Evolutionary conservation across 2,113 vertebrate genomes (phyloP), one percentile per base, ranked within the genome.

Genomic region (Daubentonia madagascariensis): DNA sequence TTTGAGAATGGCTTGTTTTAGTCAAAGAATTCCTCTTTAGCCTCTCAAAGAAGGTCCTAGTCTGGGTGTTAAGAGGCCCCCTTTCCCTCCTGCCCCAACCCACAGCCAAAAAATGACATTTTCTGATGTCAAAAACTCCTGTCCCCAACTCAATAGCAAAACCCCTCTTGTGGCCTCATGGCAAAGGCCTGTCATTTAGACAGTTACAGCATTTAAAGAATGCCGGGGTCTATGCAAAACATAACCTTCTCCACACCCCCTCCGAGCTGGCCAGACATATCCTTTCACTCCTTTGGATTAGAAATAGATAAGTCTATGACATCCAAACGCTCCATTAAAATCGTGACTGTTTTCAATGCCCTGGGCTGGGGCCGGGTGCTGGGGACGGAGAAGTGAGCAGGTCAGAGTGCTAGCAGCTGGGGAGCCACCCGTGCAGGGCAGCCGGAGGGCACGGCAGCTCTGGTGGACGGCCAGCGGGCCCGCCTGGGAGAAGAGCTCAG

Each of bases 1-100:
- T 93, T 83, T 83, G 72, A 94, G 92, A 87, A 72, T 40, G 87
- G 80, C 88, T 97, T 85, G 61, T 85, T 95, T 86, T 59, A 67
- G 50, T 70, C 92, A 79, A 94, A 96, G 59, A 95, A 95, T 89
- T 50, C 75, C 43, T 81, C 85, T 73, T 61, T 30, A 73, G 54
- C 28, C 61, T 95, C 85, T 80, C 17, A 80, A 50, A 87, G 35
- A 59, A 86, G 40, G 1, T 40, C 37, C 81, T 81, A 48, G 45
- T 54, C 37, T 83, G 30, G 23, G 54, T 54, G 12, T 59, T 59
- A 63, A 79, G 68, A 79, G 88, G 12, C 54, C 45, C 30, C 48
- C 54, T 96, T 85, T 67, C 67, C 79, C 20, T 86, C 54, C 63
- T 85, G 12, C n/a, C 65, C 17, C 30, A 50, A 73, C 22, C 57